Base-by-base conservation (phyloP, 2,797 vertebrate species). In the Onychomys leucogaster region DNA sequence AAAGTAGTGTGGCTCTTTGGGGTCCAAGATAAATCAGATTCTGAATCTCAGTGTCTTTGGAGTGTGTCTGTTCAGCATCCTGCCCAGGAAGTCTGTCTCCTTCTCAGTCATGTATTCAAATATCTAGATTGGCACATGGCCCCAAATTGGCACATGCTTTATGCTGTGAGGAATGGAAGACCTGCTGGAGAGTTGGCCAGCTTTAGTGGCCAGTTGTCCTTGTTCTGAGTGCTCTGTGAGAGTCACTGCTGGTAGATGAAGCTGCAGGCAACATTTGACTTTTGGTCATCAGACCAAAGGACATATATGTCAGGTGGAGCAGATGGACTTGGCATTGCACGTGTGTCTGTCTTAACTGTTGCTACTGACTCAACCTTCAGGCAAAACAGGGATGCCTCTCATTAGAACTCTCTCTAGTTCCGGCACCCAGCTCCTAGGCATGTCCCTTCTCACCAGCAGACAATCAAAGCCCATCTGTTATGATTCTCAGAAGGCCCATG, bases 261-360 rank as follows among this genome's bases (percentile, higher is more conserved):
- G 13, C 49, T 87, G 43, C 19, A 25, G 57, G 57, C 17, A 41
- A 83, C 82, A 73, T 55, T 88, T 91, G 73, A 21, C 55, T 21
- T 63, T 85, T 55, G 65, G 82, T 85, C 59, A 94, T 86, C 37
- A 78, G 92, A 5, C 5, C 59, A 83, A 75, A 83, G 65, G 59
- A 82, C 52, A 95, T 96, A 91, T 25, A 23, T 92, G 32, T 11
- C 12, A 63, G n/a, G 52, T 2, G 46, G 89, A 11, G 71, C 82
- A 87, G 65, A 73, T 13, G 19, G 41, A 21, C 17, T 90, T 90
- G 81, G 6, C 12, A n/a, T 86, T 34, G 5, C 63, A n/a, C n/a
- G n/a, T n/a, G 69, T 29, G 75, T 34, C 7, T 32, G 43, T 12
- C n/a, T n/a, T 46, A 69, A 3, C 52, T 77, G 41, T 71, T 81